Percentiles rank a stretch among this genome's conserved stretches.
These are phyloP conservation scores for Lepidurus arcticus DNA, from an alignment of 1,140 invertebrate genomes.

Conservation along the genomic window DNA sequence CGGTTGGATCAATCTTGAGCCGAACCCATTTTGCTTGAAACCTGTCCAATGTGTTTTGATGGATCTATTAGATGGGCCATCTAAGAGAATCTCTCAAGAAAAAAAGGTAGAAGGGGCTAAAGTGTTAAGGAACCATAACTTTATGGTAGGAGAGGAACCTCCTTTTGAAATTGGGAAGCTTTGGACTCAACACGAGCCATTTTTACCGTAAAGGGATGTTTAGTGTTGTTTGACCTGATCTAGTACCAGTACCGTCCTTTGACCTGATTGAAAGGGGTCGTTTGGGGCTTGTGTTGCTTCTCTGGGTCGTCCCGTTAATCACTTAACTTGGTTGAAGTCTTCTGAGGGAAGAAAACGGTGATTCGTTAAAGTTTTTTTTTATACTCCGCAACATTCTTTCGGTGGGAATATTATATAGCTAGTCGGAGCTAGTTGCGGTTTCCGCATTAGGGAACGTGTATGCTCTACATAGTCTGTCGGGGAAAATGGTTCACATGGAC, in stretches of 20 bases:
- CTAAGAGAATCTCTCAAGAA: background rate
- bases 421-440: background rate
- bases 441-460: background rate
- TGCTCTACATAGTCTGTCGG: background rate
- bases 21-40: background rate
- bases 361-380: background rate
- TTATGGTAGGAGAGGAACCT: too few relatives aligned
- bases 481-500: background rate
- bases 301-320: background rate
- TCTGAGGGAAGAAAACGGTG: background rate
- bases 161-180: too few relatives aligned
- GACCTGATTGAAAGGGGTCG: background rate
- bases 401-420: background rate
- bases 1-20: background rate
- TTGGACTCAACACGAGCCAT: too few relatives aligned
- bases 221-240: constrained; percentile 10
- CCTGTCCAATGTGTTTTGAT: background rate
- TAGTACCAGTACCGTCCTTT: background rate
- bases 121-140: too few relatives aligned
- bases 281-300: background rate
- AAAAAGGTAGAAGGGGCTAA: too few relatives aligned
- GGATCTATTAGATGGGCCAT: background rate
- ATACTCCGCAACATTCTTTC: background rate
- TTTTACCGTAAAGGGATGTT: background rate
- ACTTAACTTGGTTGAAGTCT: background rate